Conservation (phyloP, 2,113 vertebrate species). For the Larimichthys crocea region DNA sequence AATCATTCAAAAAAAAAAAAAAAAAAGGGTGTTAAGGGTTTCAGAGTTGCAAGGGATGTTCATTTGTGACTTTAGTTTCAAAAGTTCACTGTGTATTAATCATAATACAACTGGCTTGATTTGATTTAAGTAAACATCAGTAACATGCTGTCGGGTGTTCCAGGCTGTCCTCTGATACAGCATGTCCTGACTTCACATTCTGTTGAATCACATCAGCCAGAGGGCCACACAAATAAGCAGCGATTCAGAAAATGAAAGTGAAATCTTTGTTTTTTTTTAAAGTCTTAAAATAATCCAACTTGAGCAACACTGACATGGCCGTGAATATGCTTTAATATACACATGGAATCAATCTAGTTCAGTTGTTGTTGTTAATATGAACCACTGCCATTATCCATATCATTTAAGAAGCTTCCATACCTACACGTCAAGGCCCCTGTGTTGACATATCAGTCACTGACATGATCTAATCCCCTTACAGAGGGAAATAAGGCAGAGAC, state of each 20-base stretch:
- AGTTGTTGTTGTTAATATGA: background rate
- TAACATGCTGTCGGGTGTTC: constrained; percentile 58
- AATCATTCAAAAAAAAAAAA: background rate
- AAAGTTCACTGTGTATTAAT: constrained; percentile 23
- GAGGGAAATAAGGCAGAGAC: constrained; percentile 28
- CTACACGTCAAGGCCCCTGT: constrained; percentile 27
- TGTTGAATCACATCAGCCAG: constrained; percentile 64
- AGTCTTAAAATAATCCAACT: constrained; percentile 12
- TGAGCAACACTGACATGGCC: background rate
- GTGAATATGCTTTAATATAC: background rate
- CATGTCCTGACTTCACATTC: constrained; percentile 53
- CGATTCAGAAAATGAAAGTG: constrained; percentile 30
- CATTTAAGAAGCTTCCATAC: background rate
- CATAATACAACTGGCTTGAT: constrained; percentile 7
- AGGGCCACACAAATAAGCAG: constrained; percentile 43
- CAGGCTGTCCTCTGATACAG: constrained; percentile 46
- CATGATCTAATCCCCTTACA: constrained; percentile 18
- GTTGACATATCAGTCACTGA: constrained; percentile 30
- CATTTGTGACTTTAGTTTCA: background rate
- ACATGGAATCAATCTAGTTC: background rate
- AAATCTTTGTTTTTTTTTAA: background rate
- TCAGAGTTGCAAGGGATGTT: background rate
- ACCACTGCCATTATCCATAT: background rate
- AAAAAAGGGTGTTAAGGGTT: background rate
- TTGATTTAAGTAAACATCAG: constrained; percentile 49